These are phyloP conservation scores for Scopus umbretta DNA, from an alignment of 2,113 vertebrate species.

Conservation along the genomic window DNA sequence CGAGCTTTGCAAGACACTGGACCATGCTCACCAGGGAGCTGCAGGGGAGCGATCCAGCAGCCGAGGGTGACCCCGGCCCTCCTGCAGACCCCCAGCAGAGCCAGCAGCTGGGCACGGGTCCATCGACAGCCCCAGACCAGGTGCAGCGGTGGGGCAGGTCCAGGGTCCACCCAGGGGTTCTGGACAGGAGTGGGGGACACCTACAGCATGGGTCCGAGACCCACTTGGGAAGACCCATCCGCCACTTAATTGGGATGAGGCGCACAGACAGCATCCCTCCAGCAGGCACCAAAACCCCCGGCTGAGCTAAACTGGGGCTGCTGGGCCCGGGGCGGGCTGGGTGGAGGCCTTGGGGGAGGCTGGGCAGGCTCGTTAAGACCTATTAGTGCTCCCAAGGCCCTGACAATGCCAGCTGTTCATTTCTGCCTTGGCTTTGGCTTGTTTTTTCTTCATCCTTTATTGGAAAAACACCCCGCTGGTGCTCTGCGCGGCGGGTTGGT, in stretches of 20 bases:
- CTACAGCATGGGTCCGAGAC: neutral
- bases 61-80: neutral
- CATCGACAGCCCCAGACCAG: neutral
- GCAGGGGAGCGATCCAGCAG: neutral
- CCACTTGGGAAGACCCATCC: too few relatives aligned
- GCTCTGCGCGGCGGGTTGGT: fast-evolving
- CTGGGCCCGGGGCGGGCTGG: neutral
- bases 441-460: neutral
- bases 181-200: neutral
- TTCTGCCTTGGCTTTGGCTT: neutral
- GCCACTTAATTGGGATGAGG: neutral
- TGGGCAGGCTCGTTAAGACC: neutral
- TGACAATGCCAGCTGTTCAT: neutral
- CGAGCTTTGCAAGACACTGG: neutral
- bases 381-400: neutral
- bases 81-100: neutral
- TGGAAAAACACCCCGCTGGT: fast-evolving
- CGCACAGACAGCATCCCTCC: fast-evolving
- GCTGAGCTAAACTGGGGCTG: neutral
- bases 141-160: neutral
- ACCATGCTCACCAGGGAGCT: neutral
- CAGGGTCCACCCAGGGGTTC: neutral
- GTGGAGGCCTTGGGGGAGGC: neutral
- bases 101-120: neutral
- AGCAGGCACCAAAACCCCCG: neutral